phyloP scores from a whole-genome alignment of 2,113 vertebrate genomes.

The Chamaea fasciata region DNA sequence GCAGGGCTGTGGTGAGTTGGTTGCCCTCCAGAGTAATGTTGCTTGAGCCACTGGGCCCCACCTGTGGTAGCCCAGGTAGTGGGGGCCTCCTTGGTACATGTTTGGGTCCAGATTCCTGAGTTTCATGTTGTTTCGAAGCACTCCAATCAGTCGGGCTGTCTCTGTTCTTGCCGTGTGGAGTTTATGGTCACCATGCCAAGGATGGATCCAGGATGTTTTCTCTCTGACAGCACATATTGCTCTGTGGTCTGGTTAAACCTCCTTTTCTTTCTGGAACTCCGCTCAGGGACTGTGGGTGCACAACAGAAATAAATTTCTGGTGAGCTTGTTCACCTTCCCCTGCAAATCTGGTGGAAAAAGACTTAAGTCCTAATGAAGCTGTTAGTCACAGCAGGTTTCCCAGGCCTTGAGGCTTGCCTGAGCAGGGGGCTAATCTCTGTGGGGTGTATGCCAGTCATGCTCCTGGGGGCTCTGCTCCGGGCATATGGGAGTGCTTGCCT shows the following conservation, averaged over 20 bases:
- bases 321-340: neutral
- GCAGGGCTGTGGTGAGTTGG: neutral
- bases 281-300: neutral
- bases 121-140: neutral
- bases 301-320: neutral
- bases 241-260: neutral
- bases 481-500: neutral
- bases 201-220: neutral
- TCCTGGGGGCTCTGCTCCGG: neutral
- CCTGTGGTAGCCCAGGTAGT: neutral
- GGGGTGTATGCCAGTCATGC: neutral
- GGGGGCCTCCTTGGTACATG: fast-evolving
- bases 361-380: neutral
- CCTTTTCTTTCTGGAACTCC: neutral
- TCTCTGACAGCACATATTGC: neutral
- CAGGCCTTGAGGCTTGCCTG: neutral
- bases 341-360: neutral
- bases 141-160: neutral
- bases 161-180: neutral
- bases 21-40: neutral
- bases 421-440: neutral
- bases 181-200: neutral
- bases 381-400: neutral
- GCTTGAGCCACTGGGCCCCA: neutral
- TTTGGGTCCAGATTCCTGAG: neutral